Conservation (phyloP, 2,113 vertebrate genomes). For the Lepus europaeus region DNA sequence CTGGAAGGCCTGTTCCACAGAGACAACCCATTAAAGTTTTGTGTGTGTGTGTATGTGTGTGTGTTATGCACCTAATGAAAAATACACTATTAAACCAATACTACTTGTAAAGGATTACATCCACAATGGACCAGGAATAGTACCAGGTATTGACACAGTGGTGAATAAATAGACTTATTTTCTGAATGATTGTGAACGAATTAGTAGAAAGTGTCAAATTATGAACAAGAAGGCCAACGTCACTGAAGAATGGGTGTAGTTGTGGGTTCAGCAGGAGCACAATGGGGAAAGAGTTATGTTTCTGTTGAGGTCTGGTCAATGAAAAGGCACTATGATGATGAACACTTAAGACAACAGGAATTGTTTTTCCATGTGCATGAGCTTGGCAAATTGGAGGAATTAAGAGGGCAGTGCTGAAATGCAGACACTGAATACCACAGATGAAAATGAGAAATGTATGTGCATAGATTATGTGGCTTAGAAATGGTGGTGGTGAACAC, state of each 20-base stretch:
- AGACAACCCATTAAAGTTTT: background rate
- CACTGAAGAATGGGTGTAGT: background rate
- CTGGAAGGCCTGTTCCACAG: background rate
- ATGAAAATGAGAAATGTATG: background rate
- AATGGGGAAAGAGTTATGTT: background rate
- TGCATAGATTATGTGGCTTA: background rate
- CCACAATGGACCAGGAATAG: background rate
- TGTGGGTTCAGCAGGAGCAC: too few relatives aligned
- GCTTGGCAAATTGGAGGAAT: background rate
- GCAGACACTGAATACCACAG: background rate
- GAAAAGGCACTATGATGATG: background rate
- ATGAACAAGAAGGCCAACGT: background rate
- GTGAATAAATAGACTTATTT: background rate
- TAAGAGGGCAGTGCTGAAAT: background rate
- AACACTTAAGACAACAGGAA: background rate
- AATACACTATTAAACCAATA: background rate
- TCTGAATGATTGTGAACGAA: background rate
- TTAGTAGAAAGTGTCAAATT: background rate
- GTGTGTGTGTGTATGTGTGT: too few relatives aligned
- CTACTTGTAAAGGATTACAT: background rate
- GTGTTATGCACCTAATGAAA: background rate
- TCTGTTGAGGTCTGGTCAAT: background rate
- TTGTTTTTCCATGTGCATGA: background rate
- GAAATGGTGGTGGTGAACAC: fast-evolving
- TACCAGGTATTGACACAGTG: background rate